These are phyloP conservation scores for Spodoptera picta DNA, from an alignment of 2,888 invertebrate genomes.

Conservation along the genomic window DNA sequence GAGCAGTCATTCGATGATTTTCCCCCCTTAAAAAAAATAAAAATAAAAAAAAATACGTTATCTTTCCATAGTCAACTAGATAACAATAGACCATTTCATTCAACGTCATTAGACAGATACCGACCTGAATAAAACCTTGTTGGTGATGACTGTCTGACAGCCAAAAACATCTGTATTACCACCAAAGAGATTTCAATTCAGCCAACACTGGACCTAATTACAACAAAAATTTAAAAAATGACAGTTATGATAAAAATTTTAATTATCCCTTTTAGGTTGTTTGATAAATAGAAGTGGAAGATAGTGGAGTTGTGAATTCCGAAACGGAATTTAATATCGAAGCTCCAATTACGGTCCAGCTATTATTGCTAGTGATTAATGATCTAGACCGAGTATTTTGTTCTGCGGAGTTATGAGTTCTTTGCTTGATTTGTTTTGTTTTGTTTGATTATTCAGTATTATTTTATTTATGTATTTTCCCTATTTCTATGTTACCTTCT, in stretches of 20 bases:
- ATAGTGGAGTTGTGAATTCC: conserved; percentile 23
- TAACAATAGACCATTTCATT: conserved; percentile 33
- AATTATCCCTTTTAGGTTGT: conserved; percentile 41
- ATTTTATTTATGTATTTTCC: conserved; percentile 3
- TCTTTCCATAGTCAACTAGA: conserved; percentile 2
- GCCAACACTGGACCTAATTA: too few species aligned
- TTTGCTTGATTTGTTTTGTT: neutral
- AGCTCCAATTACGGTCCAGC: conserved; percentile 34
- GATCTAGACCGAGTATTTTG: conserved; percentile 9
- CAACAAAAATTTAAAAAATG: conserved; percentile 15
- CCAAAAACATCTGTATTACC: too few species aligned
- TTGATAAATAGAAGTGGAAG: conserved; percentile 16
- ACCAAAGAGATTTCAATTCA: too few species aligned
- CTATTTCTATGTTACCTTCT: too few species aligned
- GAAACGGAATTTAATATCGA: conserved; percentile 45
- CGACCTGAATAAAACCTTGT: conserved; percentile 28
- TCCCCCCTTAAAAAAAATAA: too few species aligned
- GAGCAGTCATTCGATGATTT: too few species aligned
- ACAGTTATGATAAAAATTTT: conserved; percentile 41
- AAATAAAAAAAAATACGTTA: too few species aligned
- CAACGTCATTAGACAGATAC: conserved; percentile 21
- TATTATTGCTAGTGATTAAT: conserved; percentile 42
- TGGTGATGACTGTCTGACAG: too few species aligned
- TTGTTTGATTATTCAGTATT: neutral
- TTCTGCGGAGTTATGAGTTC: conserved; percentile 21